Conservation (phyloP, 1,140 invertebrate species). For the Onthophagus taurus region DNA sequence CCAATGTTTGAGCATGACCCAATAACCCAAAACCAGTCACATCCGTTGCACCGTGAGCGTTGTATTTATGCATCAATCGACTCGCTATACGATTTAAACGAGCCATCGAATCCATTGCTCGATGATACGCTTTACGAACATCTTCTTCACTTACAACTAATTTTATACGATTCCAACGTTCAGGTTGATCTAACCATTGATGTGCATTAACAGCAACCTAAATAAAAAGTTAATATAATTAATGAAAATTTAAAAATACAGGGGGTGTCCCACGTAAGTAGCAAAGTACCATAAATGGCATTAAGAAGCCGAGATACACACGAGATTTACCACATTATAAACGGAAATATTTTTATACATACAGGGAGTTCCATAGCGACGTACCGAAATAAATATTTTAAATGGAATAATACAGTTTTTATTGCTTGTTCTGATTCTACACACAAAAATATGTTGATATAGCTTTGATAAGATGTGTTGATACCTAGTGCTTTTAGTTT, state of each 20-base stretch:
- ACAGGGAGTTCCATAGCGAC: too few relatives aligned
- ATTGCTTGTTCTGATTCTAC: too few relatives aligned
- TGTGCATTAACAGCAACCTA: conserved; percentile 96
- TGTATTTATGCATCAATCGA: conserved; percentile 94
- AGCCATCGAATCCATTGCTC: conserved; percentile 96
- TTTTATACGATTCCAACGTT: conserved; percentile 94
- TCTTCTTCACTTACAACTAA: conserved; percentile 92
- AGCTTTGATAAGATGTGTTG: too few relatives aligned
- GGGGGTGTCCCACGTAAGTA: neutral
- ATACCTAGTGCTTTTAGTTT: too few relatives aligned
- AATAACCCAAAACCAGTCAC: conserved; percentile 94
- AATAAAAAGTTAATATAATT: conserved; percentile 12
- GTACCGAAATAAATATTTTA: too few relatives aligned
- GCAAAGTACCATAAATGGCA: too few relatives aligned
- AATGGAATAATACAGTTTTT: too few relatives aligned
- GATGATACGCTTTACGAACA: conserved; percentile 88
- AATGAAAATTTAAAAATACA: neutral
- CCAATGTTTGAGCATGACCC: conserved; percentile 93
- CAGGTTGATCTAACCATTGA: conserved; percentile 93
- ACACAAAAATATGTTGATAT: too few relatives aligned
- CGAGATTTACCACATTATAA: too few relatives aligned
- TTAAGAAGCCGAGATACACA: too few relatives aligned
- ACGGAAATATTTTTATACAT: too few relatives aligned
- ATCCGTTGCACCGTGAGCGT: conserved; percentile 95
- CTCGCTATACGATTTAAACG: conserved; percentile 88